These are phyloP conservation scores for Neotoxoptera formosana DNA, from an alignment of 1,140 invertebrate species.

Conservation along the genomic window DNA sequence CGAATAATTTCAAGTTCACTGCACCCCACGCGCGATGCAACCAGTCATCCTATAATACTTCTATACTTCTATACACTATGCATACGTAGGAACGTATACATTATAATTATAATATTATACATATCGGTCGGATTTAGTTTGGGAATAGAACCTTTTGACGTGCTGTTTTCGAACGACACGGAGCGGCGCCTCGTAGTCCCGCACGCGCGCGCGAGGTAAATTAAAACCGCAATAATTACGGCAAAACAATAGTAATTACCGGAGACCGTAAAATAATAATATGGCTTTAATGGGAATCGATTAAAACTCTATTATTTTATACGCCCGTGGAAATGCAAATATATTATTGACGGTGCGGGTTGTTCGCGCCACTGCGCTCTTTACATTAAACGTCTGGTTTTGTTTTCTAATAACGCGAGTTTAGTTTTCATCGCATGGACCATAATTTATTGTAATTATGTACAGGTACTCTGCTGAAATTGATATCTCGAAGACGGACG, in stretches of 20 bases:
- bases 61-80: background rate
- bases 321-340: background rate
- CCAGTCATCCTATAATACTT: background rate
- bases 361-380: background rate
- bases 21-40: background rate
- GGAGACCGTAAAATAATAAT: constrained; percentile 10
- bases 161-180: background rate
- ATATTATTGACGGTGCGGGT: background rate
- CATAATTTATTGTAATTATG: background rate
- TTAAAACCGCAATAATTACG: constrained; percentile 9
- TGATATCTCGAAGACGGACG: background rate
- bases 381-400: background rate
- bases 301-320: constrained; percentile 18
- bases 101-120: constrained; percentile 21
- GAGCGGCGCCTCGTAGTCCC: background rate
- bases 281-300: constrained; percentile 23
- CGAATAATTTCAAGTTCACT: constrained; percentile 31
- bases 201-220: background rate
- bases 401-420: background rate
- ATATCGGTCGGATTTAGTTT: background rate
- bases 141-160: background rate
- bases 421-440: constrained; percentile 6
- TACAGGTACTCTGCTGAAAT: background rate
- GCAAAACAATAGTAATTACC: constrained; percentile 16
- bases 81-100: background rate